Evolutionary conservation across 2,888 invertebrate genomes (phyloP).

Genomic region (Dasysyrphus albostriatus): DNA sequence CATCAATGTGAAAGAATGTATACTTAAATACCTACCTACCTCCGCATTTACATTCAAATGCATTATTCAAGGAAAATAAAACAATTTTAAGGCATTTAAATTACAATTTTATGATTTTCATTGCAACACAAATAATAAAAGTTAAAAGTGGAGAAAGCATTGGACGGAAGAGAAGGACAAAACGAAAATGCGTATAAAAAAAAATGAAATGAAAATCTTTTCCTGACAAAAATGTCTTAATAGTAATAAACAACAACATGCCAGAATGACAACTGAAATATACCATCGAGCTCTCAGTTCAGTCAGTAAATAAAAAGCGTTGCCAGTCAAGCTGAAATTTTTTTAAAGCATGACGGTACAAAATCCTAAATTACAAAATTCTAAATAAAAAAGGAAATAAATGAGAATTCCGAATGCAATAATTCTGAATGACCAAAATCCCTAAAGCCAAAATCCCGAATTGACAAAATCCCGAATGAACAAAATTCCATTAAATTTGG

Average conservation of each 20-base stretch:
- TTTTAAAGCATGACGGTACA: too few relatives aligned
- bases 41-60: constrained; percentile 31
- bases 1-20: background rate
- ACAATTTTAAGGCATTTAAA: constrained; percentile 69
- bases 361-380: too few relatives aligned
- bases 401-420: too few relatives aligned
- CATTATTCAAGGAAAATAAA: constrained; percentile 70
- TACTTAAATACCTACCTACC: background rate
- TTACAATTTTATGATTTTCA: constrained; percentile 71
- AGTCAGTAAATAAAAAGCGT: background rate
- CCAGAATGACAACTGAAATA: too few relatives aligned
- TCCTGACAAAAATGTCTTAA: constrained; percentile 17
- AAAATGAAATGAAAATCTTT: constrained; percentile 19
- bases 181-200: background rate
- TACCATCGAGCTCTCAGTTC: background rate
- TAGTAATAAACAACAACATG: background rate
- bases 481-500: too few relatives aligned
- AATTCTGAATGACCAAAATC: too few relatives aligned
- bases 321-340: background rate
- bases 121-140: constrained; percentile 62
- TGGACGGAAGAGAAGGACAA: background rate
- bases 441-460: too few relatives aligned
- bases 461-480: too few relatives aligned
- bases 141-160: constrained; percentile 14
- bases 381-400: too few relatives aligned